phyloP scores from a whole-genome alignment of 1,140 invertebrate species.

The Nasonia vitripennis region DNA sequence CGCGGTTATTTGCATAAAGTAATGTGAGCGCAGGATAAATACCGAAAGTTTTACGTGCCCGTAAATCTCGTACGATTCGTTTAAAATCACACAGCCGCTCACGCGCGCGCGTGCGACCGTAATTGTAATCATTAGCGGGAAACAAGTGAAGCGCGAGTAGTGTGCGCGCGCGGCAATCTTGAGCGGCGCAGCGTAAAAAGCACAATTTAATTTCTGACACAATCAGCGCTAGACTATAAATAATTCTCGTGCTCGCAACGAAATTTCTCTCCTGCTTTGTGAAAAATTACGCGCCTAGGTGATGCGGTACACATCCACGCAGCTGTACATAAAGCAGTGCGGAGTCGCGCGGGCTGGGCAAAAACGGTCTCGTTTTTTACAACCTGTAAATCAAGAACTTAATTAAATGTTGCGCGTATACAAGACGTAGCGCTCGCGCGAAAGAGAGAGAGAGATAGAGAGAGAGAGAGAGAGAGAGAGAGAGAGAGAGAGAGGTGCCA shows the following conservation, averaged over 20 bases:
- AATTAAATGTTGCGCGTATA: constrained; percentile 35
- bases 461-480: not conserved
- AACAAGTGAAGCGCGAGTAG: not conserved
- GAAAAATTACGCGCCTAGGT: not conserved
- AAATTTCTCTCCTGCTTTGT: not conserved
- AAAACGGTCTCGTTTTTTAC: constrained; percentile 22
- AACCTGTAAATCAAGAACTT: constrained; percentile 45
- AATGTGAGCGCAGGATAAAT: not conserved
- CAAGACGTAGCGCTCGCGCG: constrained; percentile 19
- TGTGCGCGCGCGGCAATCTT: not conserved
- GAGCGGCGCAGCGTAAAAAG: not conserved
- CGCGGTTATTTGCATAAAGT: constrained; percentile 5
- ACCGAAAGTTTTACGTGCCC: not conserved
- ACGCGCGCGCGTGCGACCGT: not conserved
- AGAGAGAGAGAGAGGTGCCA: not conserved
- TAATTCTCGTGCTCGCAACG: not conserved
- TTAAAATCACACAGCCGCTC: constrained; percentile 15
- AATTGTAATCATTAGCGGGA: constrained; percentile 19
- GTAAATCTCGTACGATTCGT: constrained; percentile 2
- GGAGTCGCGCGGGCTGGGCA: not conserved
- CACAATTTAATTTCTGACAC: constrained; percentile 21
- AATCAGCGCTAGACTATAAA: not conserved
- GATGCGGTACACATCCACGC: not conserved
- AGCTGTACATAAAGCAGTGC: not conserved
- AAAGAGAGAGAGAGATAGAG: too few relatives aligned